phyloP scores from a whole-genome alignment of 2,113 vertebrate genomes.

The Sakesphorus luctuosus region DNA sequence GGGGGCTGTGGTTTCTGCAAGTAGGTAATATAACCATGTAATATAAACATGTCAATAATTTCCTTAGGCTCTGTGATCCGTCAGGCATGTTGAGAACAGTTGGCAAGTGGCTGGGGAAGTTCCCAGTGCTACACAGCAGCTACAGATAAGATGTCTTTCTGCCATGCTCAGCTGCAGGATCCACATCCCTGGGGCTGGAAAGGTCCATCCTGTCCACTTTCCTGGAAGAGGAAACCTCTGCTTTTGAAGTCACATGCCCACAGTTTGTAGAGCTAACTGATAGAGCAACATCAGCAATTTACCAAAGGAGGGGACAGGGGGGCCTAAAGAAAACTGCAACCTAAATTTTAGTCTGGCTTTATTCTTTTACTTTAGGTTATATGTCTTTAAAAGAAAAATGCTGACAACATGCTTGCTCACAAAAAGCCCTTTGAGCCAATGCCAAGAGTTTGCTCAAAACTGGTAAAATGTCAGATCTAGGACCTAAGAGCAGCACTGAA shows the following conservation, averaged over 20 bases:
- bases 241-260: neutral
- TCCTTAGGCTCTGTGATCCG: conserved; percentile 9
- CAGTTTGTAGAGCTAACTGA: neutral
- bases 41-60: conserved; percentile 32
- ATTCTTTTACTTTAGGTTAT: conserved; percentile 40
- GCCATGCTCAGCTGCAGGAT: conserved; percentile 2
- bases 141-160: neutral
- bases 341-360: conserved; percentile 42
- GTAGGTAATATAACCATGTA: conserved; percentile 2
- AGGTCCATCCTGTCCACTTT: neutral
- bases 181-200: neutral
- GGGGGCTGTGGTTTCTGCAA: conserved; percentile 10
- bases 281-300: neutral
- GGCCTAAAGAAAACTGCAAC: neutral
- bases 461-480: conserved; percentile 5
- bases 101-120: conserved; percentile 33
- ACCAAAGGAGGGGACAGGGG: neutral
- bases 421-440: conserved; percentile 27
- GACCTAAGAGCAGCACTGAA: neutral
- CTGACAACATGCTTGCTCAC: conserved; percentile 41
- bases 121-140: neutral
- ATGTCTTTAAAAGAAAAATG: conserved; percentile 48
- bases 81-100: conserved; percentile 33
- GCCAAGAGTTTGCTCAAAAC: conserved; percentile 42
- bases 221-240: neutral